Percentiles rank a stretch among this genome's conserved stretches.
phyloP scores from a whole-genome alignment of 2,888 invertebrate genomes.

The Lithophane ornitopus region DNA sequence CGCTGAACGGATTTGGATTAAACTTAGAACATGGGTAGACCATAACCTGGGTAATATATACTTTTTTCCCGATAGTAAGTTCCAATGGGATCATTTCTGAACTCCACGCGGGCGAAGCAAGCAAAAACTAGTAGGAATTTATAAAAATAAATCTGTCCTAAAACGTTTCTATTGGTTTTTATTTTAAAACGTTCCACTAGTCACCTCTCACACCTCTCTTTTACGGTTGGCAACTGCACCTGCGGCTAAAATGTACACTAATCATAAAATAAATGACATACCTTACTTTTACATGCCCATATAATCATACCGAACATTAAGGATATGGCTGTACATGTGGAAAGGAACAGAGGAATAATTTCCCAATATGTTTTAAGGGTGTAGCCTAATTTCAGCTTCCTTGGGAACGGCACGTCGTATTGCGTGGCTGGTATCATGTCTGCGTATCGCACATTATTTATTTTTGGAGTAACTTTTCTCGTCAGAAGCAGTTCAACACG shows the following conservation, averaged over 20 bases:
- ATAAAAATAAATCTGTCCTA: too few relatives aligned
- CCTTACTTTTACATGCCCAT: slow-evolving; percentile 79
- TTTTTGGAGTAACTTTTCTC: slow-evolving; percentile 48
- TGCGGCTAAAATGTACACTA: neutral
- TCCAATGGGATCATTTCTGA: too few relatives aligned
- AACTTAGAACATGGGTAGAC: too few relatives aligned
- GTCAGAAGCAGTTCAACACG: slow-evolving; percentile 50
- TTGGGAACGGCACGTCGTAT: slow-evolving; percentile 78
- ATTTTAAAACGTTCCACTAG: neutral
- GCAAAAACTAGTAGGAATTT: too few relatives aligned
- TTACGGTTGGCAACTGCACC: neutral
- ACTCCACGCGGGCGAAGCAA: too few relatives aligned
- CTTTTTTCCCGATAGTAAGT: too few relatives aligned
- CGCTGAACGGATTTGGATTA: too few relatives aligned
- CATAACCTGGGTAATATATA: too few relatives aligned
- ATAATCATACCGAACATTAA: slow-evolving; percentile 68
- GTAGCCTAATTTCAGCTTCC: slow-evolving; percentile 71
- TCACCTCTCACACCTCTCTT: neutral
- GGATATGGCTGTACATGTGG: slow-evolving; percentile 66
- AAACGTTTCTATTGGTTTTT: neutral
- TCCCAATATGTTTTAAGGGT: slow-evolving; percentile 80
- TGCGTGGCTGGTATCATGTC: slow-evolving; percentile 78
- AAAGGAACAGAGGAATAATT: slow-evolving; percentile 78
- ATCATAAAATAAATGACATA: slow-evolving; percentile 55
- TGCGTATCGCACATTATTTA: slow-evolving; percentile 43